A percentile compares a stretch with the other conserved stretches of the same genome.
Evolutionary conservation across 2,888 invertebrate species (phyloP).

Genomic region (Thecocarcelia acutangulata): DNA sequence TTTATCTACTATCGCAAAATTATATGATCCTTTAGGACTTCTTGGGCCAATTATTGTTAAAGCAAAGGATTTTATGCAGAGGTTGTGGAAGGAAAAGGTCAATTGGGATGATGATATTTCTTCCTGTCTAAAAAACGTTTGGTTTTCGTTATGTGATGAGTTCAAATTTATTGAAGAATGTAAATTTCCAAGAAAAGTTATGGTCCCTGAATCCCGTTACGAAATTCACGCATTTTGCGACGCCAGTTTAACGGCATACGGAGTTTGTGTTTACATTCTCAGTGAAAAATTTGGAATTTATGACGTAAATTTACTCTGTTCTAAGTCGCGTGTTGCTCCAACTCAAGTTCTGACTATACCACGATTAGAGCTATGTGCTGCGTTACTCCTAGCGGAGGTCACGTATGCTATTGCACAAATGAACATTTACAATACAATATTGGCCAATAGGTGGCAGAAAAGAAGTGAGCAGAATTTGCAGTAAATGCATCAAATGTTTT

Average conservation of each 20-base stretch:
- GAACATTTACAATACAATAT: slow-evolving; percentile 60
- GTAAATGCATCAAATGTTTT: slow-evolving; percentile 16
- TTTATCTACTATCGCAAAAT: slow-evolving; percentile 29
- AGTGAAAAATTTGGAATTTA: slow-evolving; percentile 3
- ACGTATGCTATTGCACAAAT: not conserved
- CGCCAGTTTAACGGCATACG: slow-evolving; percentile 40
- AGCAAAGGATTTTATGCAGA: slow-evolving; percentile 55
- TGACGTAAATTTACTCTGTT: slow-evolving; percentile 23
- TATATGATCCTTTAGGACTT: slow-evolving; percentile 51
- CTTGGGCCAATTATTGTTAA: slow-evolving; percentile 52
- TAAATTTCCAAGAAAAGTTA: slow-evolving; percentile 49
- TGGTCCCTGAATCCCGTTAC: not conserved
- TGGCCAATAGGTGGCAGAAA: slow-evolving; percentile 69
- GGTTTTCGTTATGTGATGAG: too few species aligned
- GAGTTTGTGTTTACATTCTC: slow-evolving; percentile 30
- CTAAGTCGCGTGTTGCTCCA: slow-evolving; percentile 46
- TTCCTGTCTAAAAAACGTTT: too few species aligned
- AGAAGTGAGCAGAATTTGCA: slow-evolving; percentile 45
- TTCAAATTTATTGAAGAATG: slow-evolving; percentile 10
- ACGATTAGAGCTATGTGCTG: slow-evolving; percentile 59
- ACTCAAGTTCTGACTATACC: slow-evolving; percentile 54
- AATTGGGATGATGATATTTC: slow-evolving; percentile 46
- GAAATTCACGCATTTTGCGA: slow-evolving; percentile 62
- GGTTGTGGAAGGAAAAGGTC: slow-evolving; percentile 32
- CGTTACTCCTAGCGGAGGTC: slow-evolving; percentile 16